phyloP scores from a whole-genome alignment of 1,140 invertebrate genomes.

The Drosophila navojoa region DNA sequence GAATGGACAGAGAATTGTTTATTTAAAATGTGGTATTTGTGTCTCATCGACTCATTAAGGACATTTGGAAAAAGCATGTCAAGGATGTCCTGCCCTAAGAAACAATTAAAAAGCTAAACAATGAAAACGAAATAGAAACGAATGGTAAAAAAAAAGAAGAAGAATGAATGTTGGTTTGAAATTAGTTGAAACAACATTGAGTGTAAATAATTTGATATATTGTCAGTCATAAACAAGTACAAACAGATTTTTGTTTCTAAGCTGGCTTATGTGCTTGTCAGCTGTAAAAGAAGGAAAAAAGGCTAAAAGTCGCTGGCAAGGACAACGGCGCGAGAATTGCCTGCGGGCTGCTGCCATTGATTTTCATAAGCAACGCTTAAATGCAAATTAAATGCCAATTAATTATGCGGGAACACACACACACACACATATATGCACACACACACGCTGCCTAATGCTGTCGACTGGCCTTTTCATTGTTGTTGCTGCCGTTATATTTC shows the following conservation, averaged over 20 bases:
- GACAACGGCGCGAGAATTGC: not conserved
- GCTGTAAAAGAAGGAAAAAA: not conserved
- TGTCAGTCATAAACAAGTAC: not conserved
- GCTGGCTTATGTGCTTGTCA: not conserved
- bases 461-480: not conserved
- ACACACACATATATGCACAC: constrained; percentile 5
- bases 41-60: no score
- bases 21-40: no score
- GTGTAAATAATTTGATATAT: no score
- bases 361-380: constrained; percentile 41
- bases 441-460: constrained; percentile 3
- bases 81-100: no score
- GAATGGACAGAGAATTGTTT: no score
- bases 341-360: constrained; percentile 30
- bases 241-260: not conserved
- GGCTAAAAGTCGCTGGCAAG: constrained; percentile 2
- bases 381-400: constrained; percentile 44
- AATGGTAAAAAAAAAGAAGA: no score
- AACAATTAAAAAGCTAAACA: no score
- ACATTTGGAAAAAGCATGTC: no score
- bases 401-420: constrained; percentile 29
- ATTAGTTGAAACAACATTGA: no score
- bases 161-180: no score
- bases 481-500: constrained; percentile 3
- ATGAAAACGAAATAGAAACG: not conserved